Percentiles rank a stretch among this genome's conserved stretches.
Conservation (phyloP, 2,113 vertebrate genomes). For the Aspiorhynchus laticeps region DNA sequence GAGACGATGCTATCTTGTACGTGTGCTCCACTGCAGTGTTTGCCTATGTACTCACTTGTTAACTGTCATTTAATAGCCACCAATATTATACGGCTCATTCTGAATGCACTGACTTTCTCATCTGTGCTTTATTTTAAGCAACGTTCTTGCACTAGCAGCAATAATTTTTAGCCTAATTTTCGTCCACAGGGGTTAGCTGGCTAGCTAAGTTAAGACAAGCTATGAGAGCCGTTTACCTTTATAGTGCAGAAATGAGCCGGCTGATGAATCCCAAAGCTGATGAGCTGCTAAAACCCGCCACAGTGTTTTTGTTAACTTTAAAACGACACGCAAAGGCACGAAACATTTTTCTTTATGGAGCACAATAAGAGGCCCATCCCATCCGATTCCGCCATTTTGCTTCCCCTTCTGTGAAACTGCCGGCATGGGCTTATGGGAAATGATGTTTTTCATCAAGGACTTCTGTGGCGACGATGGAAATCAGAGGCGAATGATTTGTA, state of each 20-base stretch:
- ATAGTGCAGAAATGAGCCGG: not conserved
- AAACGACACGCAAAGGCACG: not conserved
- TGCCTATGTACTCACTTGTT: not conserved
- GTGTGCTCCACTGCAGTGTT: not conserved
- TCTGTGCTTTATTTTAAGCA: not conserved
- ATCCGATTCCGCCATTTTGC: slow-evolving; percentile 80
- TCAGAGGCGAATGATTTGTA: not conserved
- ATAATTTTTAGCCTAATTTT: not conserved
- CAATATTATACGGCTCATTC: not conserved
- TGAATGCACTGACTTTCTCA: not conserved
- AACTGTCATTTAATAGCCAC: not conserved
- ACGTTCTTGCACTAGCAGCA: not conserved
- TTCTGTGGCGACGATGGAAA: not conserved
- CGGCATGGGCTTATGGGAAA: slow-evolving; percentile 63
- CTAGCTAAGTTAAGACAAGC: slow-evolving; percentile 27
- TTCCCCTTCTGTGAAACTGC: slow-evolving; percentile 57
- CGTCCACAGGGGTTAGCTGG: slow-evolving; percentile 17
- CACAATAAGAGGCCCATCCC: slow-evolving; percentile 67
- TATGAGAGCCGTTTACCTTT: slow-evolving; percentile 50
- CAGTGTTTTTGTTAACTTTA: not conserved
- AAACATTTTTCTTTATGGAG: slow-evolving; percentile 59
- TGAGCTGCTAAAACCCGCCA: not conserved
- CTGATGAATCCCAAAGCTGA: not conserved
- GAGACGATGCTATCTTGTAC: not conserved
- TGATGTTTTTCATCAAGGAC: slow-evolving; percentile 48